phyloP scores from a whole-genome alignment of 2,797 vertebrate genomes.

The Gambelia wislizenii region DNA sequence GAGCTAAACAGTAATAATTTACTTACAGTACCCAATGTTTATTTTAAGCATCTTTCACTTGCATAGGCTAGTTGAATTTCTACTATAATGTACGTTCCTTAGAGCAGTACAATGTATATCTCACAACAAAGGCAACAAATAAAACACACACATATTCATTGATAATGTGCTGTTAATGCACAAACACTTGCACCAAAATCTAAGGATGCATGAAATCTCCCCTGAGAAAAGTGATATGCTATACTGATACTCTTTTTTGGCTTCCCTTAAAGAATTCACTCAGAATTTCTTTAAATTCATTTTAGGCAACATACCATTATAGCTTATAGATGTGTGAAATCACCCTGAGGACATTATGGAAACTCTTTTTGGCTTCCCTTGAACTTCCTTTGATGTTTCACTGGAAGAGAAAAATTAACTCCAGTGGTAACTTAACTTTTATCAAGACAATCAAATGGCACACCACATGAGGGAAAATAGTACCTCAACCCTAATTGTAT shows the following conservation, averaged over 20 bases:
- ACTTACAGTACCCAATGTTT: neutral
- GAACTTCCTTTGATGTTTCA: neutral
- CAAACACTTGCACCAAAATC: neutral
- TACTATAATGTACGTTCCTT: neutral
- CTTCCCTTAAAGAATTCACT: neutral
- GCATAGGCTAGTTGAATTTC: neutral
- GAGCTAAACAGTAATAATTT: neutral
- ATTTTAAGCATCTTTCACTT: neutral
- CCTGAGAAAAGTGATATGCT: neutral
- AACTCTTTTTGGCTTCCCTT: neutral
- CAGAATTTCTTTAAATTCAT: conserved; percentile 4
- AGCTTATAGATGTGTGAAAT: neutral
- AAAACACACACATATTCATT: neutral
- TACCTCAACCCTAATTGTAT: neutral
- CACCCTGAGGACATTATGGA: neutral
- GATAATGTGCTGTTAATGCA: neutral
- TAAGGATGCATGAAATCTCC: neutral
- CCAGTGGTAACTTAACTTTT: neutral
- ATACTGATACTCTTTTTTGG: neutral
- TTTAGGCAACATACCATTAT: neutral
- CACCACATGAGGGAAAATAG: neutral
- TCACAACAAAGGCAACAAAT: neutral
- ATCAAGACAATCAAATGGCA: neutral
- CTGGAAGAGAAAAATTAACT: neutral
- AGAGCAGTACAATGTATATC: neutral